Percentiles rank a stretch among this genome's conserved stretches.
Conservation (phyloP, 2,888 invertebrate genomes). For the Drosophila kambysellisi region DNA sequence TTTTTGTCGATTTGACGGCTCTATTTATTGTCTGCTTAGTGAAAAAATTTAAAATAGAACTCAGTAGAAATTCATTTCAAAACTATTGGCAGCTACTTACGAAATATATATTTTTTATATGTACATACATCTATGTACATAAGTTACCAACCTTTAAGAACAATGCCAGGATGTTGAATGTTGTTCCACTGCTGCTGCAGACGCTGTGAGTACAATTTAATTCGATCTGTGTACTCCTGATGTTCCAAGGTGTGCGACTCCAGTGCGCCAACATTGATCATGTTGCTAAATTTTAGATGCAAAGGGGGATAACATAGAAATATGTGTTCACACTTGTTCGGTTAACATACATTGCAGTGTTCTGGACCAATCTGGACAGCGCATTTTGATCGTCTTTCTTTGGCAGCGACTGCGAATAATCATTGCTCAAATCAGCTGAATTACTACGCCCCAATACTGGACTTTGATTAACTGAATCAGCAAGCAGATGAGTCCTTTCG, state of each 20-base stretch:
- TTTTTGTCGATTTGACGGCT: too few relatives aligned
- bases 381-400: conserved; percentile 97
- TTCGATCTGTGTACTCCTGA: conserved; percentile 94
- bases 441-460: conserved; percentile 90
- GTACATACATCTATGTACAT: not conserved
- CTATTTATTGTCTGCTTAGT: too few relatives aligned
- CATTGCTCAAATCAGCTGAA: conserved; percentile 89
- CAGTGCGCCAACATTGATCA: conserved; percentile 96
- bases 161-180: conserved; percentile 81
- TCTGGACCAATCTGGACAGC: conserved; percentile 94
- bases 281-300: conserved; percentile 88
- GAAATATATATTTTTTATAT: not conserved
- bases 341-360: conserved; percentile 92
- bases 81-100: too few relatives aligned
- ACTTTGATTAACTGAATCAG: conserved; percentile 91
- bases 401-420: conserved; percentile 88
- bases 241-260: conserved; percentile 95
- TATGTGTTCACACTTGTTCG: not conserved
- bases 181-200: conserved; percentile 86
- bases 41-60: too few relatives aligned
- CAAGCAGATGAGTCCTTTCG: conserved; percentile 92
- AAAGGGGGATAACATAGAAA: not conserved
- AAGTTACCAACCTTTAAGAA: conserved; percentile 72
- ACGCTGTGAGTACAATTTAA: conserved; percentile 89
- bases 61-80: too few relatives aligned